Percentiles rank a stretch among this genome's conserved stretches.
Conservation (phyloP, 2,888 invertebrate genomes). For the Nomada goodeniana region DNA sequence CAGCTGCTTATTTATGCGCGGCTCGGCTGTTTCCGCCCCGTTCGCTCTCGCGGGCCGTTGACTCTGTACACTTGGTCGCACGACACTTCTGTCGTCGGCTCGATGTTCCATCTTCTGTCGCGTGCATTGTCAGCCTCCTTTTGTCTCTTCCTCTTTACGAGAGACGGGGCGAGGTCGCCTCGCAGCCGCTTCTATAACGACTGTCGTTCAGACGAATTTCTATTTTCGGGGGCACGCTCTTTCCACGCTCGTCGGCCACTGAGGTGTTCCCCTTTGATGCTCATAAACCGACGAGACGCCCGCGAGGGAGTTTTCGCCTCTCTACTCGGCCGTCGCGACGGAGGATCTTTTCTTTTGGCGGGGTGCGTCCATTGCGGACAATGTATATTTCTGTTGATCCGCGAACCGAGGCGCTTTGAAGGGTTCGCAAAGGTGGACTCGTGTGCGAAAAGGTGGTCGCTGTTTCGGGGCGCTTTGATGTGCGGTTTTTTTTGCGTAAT, state of each 20-base stretch:
- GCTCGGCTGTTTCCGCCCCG: constrained; percentile 76
- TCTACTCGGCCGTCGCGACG: not conserved
- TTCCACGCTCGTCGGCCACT: not conserved
- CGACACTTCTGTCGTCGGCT: constrained; percentile 68
- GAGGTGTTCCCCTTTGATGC: constrained; percentile 41
- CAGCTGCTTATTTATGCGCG: constrained; percentile 76
- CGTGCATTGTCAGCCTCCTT: constrained; percentile 24
- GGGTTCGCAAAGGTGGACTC: not conserved
- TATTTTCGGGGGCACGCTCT: constrained; percentile 40
- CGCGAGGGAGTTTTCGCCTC: constrained; percentile 36
- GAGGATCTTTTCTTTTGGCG: not conserved
- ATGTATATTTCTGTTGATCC: constrained; percentile 53
- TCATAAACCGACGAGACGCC: not conserved
- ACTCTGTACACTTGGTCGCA: constrained; percentile 72
- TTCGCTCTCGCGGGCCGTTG: constrained; percentile 76
- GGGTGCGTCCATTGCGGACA: constrained; percentile 23
- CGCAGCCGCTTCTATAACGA: constrained; percentile 7
- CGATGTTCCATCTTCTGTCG: constrained; percentile 26
- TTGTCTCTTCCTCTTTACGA: constrained; percentile 23
- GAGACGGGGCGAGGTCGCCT: not conserved
- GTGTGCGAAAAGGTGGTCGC: not conserved
- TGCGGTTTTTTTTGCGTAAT: not conserved
- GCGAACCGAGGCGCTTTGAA: constrained; percentile 25
- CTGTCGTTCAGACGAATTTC: constrained; percentile 10
- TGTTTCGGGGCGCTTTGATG: constrained; percentile 10